Evolutionary conservation across 2,797 vertebrate genomes (phyloP).

Genomic region (Halcyon badia): DNA sequence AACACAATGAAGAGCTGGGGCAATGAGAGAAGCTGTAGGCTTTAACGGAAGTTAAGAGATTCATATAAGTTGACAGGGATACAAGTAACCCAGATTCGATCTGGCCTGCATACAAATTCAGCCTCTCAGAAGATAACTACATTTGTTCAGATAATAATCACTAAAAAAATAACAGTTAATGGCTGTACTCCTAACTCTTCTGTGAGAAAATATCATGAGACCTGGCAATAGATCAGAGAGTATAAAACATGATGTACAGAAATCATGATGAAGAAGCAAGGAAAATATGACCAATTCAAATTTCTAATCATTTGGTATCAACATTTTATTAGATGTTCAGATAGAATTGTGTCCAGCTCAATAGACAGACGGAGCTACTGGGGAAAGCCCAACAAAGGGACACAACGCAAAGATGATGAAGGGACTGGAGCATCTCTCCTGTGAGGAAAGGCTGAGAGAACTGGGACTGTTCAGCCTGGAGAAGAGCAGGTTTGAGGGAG

Average conservation of each 20-base stretch:
- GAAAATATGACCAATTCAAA: neutral
- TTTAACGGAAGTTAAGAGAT: slow-evolving; percentile 29
- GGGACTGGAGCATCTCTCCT: neutral
- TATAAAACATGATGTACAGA: neutral
- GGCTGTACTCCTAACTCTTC: neutral
- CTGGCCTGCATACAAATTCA: slow-evolving; percentile 22
- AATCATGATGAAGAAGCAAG: neutral
- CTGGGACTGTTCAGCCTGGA: neutral
- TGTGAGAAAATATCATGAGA: neutral
- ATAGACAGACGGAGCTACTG: neutral
- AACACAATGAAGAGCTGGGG: neutral
- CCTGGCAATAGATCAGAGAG: neutral
- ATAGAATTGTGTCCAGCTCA: neutral
- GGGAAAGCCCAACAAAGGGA: neutral
- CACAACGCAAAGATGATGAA: neutral
- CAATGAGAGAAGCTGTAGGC: slow-evolving; percentile 30
- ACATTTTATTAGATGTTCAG: neutral
- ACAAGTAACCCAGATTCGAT: slow-evolving; percentile 19
- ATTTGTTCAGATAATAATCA: neutral
- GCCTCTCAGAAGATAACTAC: neutral
- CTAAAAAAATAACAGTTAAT: neutral
- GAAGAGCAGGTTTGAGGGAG: neutral
- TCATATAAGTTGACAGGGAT: slow-evolving; percentile 38
- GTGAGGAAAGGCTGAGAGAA: neutral
- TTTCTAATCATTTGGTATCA: neutral